Percentiles rank a stretch among this genome's conserved stretches.
Conservation (phyloP, 2,888 invertebrate species). For the Agrotis puta region DNA sequence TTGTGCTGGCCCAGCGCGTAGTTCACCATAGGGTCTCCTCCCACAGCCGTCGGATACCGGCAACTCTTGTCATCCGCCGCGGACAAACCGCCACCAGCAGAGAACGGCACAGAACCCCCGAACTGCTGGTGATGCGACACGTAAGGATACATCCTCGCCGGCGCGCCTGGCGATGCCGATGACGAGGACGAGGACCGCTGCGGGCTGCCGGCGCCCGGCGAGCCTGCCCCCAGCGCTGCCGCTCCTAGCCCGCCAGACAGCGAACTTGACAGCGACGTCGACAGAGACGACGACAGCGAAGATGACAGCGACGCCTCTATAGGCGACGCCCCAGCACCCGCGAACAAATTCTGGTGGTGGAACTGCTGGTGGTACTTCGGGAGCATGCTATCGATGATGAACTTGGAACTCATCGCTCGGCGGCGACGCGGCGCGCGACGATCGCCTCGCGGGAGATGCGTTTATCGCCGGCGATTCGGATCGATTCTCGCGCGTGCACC, state of each 20-base stretch:
- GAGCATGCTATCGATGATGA: slow-evolving; percentile 99
- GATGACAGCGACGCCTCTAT: slow-evolving; percentile 92
- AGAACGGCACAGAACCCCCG: slow-evolving; percentile 93
- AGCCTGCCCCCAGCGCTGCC: slow-evolving; percentile 92
- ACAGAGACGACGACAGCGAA: slow-evolving; percentile 91
- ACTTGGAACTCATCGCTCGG: slow-evolving; percentile 98
- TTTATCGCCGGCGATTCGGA: slow-evolving; percentile 91
- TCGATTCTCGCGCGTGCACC: slow-evolving; percentile 91
- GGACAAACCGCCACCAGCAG: slow-evolving; percentile 93
- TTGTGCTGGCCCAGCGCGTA: slow-evolving; percentile 95
- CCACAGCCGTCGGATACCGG: slow-evolving; percentile 93
- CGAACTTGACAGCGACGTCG: slow-evolving; percentile 90
- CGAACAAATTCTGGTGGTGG: slow-evolving; percentile 92
- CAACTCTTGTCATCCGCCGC: slow-evolving; percentile 94
- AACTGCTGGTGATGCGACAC: slow-evolving; percentile 96
- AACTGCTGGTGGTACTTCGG: slow-evolving; percentile 97
- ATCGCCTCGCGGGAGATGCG: slow-evolving; percentile 90
- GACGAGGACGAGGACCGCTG: slow-evolving; percentile 92
- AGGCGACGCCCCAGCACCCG: slow-evolving; percentile 93
- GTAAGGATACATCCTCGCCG: slow-evolving; percentile 98
- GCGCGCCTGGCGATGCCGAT: slow-evolving; percentile 93
- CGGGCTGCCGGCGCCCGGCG: slow-evolving; percentile 91
- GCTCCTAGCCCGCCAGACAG: slow-evolving; percentile 92
- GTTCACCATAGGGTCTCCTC: slow-evolving; percentile 95
- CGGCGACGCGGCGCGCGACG: slow-evolving; percentile 91